Conservation (phyloP, 2,888 invertebrate species). For the Scaptomyza polygonia region DNA sequence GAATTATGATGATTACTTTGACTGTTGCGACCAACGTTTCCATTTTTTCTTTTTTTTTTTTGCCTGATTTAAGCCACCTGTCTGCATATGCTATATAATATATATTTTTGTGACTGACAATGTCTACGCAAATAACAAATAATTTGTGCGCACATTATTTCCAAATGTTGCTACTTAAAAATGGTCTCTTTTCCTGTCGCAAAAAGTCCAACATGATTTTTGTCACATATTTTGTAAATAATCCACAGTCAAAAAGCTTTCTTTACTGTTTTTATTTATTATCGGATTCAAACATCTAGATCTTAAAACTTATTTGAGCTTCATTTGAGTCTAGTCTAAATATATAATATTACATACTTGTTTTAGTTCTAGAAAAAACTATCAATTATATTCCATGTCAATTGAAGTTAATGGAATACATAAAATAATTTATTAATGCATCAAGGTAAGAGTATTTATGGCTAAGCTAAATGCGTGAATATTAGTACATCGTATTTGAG, state of each 20-base stretch:
- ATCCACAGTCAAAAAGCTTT: too few relatives aligned
- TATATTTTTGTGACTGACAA: slow-evolving; percentile 27
- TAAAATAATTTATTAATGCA: too few relatives aligned
- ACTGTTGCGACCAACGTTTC: slow-evolving; percentile 22
- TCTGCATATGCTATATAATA: slow-evolving; percentile 34
- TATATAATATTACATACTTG: too few relatives aligned
- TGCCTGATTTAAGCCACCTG: slow-evolving; percentile 33
- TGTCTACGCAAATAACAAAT: slow-evolving; percentile 51
- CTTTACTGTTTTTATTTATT: too few relatives aligned
- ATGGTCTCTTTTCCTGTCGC: slow-evolving; percentile 5
- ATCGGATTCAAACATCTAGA: too few relatives aligned
- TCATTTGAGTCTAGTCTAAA: too few relatives aligned
- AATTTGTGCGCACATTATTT: slow-evolving; percentile 43
- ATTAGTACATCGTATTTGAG: slow-evolving; percentile 1
- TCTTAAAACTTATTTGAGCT: too few relatives aligned
- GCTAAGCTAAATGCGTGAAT: too few relatives aligned
- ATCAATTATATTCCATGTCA: too few relatives aligned
- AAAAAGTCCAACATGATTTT: not conserved
- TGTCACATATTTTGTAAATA: not conserved
- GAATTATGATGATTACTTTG: slow-evolving; percentile 70
- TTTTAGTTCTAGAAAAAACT: too few relatives aligned
- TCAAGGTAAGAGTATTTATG: not conserved
- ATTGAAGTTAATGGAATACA: too few relatives aligned
- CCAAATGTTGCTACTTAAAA: slow-evolving; percentile 21
- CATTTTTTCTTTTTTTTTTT: not conserved